Conservation (phyloP, 2,888 invertebrate genomes). For the Oscheius onirici region DNA sequence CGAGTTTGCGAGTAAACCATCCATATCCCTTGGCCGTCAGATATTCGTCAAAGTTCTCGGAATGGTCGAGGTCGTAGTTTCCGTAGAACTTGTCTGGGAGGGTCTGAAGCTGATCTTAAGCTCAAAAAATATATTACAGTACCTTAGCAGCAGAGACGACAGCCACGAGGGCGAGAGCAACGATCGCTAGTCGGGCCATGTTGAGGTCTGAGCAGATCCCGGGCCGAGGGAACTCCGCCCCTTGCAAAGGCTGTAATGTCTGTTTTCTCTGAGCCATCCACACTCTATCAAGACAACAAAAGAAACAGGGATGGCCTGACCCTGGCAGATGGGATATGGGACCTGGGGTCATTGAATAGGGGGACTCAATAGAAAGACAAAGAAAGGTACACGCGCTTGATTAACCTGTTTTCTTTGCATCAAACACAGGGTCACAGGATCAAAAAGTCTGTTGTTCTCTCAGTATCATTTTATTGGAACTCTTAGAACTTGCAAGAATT, state of each 20-base stretch:
- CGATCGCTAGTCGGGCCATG: slow-evolving; percentile 20
- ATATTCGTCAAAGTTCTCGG: slow-evolving; percentile 65
- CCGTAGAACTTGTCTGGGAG: slow-evolving; percentile 63
- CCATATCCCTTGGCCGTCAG: slow-evolving; percentile 60
- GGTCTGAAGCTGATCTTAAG: slow-evolving; percentile 10
- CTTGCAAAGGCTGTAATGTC: slow-evolving; percentile 15
- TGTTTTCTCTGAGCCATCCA: neutral
- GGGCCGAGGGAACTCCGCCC: neutral
- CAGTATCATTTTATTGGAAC: no score
- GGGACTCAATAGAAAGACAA: no score
- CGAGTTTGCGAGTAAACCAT: slow-evolving; percentile 63
- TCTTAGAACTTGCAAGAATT: no score
- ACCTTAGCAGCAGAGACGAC: slow-evolving; percentile 32
- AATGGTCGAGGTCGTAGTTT: slow-evolving; percentile 57
- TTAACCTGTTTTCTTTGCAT: neutral
- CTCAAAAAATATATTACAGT: no score
- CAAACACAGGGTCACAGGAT: no score
- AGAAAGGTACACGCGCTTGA: no score
- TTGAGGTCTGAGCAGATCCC: neutral
- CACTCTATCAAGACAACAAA: neutral
- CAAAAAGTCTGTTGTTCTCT: no score
- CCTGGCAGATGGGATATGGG: neutral
- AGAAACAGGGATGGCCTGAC: slow-evolving; percentile 9
- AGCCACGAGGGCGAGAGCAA: slow-evolving; percentile 38
- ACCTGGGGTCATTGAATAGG: no score